These are phyloP conservation scores for Branchinecta lynchi DNA, from an alignment of 1,140 invertebrate species.

Conservation along the genomic window DNA sequence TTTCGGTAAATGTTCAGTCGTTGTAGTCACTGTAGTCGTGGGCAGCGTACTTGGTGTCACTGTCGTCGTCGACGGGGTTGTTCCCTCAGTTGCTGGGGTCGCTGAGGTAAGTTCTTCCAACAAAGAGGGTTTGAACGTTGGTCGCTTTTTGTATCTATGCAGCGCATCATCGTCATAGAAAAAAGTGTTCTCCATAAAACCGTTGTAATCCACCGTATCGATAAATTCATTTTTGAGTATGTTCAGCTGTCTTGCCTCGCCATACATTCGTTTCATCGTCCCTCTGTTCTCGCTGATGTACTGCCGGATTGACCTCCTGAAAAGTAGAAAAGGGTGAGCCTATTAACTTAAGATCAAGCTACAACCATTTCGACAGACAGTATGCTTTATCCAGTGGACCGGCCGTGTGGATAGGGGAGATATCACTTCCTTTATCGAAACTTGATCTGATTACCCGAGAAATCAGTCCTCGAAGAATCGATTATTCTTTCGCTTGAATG, in stretches of 20 bases:
- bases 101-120: background rate
- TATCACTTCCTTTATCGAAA: too few relatives aligned
- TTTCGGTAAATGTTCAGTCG: background rate
- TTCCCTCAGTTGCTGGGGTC: background rate
- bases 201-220: slow-evolving; percentile 21
- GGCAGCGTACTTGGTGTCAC: too few relatives aligned
- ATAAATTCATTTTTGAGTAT: slow-evolving; percentile 23
- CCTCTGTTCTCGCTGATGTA: slow-evolving; percentile 32
- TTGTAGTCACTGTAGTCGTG: too few relatives aligned
- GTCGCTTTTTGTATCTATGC: background rate
- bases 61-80: background rate
- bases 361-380: too few relatives aligned
- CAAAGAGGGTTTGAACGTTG: background rate
- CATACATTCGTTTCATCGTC: slow-evolving; percentile 31
- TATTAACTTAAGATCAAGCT: slow-evolving; percentile 11
- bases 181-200: slow-evolving; percentile 17
- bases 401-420: too few relatives aligned
- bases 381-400: too few relatives aligned
- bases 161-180: slow-evolving; percentile 16
- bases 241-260: slow-evolving; percentile 28
- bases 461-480: too few relatives aligned
- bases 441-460: too few relatives aligned
- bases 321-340: slow-evolving; percentile 12
- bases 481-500: too few relatives aligned
- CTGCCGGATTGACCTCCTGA: slow-evolving; percentile 27